Conservation (phyloP, 2,113 vertebrate genomes). For the Sebastes schlegelii region DNA sequence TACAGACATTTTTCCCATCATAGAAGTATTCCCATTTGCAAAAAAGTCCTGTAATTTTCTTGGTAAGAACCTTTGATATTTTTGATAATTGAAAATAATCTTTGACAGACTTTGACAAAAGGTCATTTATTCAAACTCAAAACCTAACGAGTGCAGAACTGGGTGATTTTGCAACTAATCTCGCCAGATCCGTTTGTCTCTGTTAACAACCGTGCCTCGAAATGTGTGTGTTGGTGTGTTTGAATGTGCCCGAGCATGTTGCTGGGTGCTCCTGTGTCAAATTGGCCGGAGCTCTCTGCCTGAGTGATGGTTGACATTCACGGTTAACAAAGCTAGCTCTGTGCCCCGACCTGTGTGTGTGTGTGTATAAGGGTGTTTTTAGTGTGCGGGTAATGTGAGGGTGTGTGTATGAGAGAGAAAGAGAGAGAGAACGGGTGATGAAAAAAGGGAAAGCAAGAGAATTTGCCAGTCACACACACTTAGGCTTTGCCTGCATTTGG, state of each 20-base stretch:
- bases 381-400: constrained; percentile 9
- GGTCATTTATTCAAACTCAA: not conserved
- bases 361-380: constrained; percentile 14
- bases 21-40: not conserved
- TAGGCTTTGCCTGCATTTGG: constrained; percentile 52
- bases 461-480: constrained; percentile 61
- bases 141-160: not conserved
- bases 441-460: constrained; percentile 41
- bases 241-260: constrained; percentile 55
- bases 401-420: constrained; percentile 3
- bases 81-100: not conserved
- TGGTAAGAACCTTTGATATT: not conserved
- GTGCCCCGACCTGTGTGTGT: constrained; percentile 52
- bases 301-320: constrained; percentile 67
- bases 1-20: not conserved
- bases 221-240: constrained; percentile 31
- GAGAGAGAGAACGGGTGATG: constrained; percentile 1
- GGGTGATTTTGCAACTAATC: not conserved
- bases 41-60: not conserved
- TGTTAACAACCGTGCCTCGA: not conserved
- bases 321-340: constrained; percentile 62
- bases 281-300: constrained; percentile 36
- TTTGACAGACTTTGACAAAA: not conserved
- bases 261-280: constrained; percentile 48
- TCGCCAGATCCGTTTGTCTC: not conserved